phyloP scores from a whole-genome alignment of 1,140 invertebrate species.

The Leptestheria dahalacensis region DNA sequence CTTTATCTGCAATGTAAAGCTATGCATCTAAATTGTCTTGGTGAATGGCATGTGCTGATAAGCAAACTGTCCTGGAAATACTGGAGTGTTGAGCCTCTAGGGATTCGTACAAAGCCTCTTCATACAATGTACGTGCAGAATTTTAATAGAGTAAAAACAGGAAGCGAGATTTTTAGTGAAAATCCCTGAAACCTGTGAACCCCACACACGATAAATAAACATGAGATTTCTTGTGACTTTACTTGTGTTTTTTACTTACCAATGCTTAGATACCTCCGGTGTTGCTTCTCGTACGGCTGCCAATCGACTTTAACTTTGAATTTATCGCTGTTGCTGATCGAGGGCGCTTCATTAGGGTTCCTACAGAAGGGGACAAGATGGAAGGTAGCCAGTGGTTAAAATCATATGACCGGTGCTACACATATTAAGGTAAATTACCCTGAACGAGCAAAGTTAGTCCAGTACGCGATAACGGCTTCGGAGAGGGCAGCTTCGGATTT shows the following conservation, averaged over 20 bases:
- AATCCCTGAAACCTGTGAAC: too few relatives aligned
- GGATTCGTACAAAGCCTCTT: not conserved
- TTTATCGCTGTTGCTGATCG: conserved; percentile 7
- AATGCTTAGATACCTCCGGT: conserved; percentile 81
- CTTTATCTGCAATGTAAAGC: not conserved
- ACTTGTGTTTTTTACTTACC: too few relatives aligned
- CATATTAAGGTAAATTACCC: too few relatives aligned
- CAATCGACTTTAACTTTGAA: conserved; percentile 47
- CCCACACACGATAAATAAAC: too few relatives aligned
- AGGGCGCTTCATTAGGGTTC: conserved; percentile 58
- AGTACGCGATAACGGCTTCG: conserved; percentile 83
- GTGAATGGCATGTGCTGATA: too few relatives aligned
- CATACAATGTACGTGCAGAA: not conserved
- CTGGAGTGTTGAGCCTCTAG: not conserved
- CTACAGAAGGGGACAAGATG: conserved; percentile 35
- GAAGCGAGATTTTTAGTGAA: not conserved
- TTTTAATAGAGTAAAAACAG: not conserved
- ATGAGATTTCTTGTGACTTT: too few relatives aligned
- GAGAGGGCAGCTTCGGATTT: conserved; percentile 73
- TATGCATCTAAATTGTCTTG: not conserved
- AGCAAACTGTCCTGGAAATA: too few relatives aligned
- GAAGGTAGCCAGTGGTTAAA: conserved; percentile 11
- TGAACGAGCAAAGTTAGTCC: conserved; percentile 93
- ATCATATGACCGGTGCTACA: too few relatives aligned
- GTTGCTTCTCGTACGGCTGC: conserved; percentile 78